Base-by-base conservation (phyloP, 2,113 vertebrate species). In the Cromileptes altivelis region DNA sequence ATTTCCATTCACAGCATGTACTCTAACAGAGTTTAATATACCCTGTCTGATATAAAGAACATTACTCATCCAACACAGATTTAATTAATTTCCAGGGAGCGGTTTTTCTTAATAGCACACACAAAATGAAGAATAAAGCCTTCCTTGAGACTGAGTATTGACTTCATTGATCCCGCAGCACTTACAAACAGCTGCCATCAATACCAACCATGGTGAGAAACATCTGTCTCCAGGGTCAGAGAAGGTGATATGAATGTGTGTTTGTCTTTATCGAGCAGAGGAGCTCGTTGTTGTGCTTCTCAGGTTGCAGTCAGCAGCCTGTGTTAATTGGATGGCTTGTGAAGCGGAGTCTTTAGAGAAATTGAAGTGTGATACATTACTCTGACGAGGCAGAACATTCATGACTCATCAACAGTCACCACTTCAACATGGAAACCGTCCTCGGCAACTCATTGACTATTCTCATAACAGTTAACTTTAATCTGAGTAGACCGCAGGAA, bases 391-490 rank as follows among this genome's bases (percentile, higher is more conserved):
- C 21, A 69, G 33, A 52, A 76, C 50, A 63, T 40, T 52, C 47
- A 23, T 63, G 69, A 80, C 60, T 71, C 77, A 56, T 71, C 77
- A 56, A 47, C 14, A 63, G 4, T 57, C 50, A 64, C 49, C 58
- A n/a, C 13, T 23, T 21, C 18, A 55, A 6, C 58, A 71, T 21
- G 58, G 56, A 68, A 23, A 37, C 12, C 4, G 33, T 18, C 14
- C 42, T 50, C 25, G 33, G 40, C 53, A 11, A 45, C 42, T 47
- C 23, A 8, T 25, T 42, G 50, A 23, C 21, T 8, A 13, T 45
- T 45, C 25, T 55, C 61, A 64, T 15, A 62, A 30, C 21, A 18
- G 49, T 53, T 61, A 55, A 27, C n/a, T 30, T 33, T 30, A 6
- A 7, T 49, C 52, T 70, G 33, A 8, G 23, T n/a, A 58, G 19